Evolutionary conservation across 1,140 invertebrate genomes (phyloP).

Genomic region (Drosophila sp.): DNA sequence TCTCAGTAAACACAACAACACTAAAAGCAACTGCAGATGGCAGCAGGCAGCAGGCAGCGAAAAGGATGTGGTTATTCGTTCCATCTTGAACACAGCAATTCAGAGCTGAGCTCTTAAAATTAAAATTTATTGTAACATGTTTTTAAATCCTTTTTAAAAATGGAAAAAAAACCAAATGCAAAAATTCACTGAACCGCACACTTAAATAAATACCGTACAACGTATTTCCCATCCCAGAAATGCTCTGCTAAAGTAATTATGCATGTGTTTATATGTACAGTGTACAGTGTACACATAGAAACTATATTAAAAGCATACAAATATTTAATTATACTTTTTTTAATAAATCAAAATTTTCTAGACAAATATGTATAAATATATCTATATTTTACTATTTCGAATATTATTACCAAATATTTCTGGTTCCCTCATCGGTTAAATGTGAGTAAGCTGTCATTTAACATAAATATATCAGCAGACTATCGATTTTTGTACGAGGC

Average conservation of each 20-base stretch:
- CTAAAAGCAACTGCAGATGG: no score
- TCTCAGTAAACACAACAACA: slow-evolving; percentile 17
- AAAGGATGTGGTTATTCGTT: slow-evolving; percentile 23
- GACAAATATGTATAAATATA: no score
- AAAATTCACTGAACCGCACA: background rate
- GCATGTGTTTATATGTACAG: no score
- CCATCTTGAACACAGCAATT: slow-evolving; percentile 4
- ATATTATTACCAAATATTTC: background rate
- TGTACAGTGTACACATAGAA: no score
- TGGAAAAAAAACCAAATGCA: background rate
- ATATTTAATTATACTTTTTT: no score
- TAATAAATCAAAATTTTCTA: no score
- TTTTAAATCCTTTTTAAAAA: no score
- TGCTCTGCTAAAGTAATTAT: no score
- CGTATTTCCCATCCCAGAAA: no score
- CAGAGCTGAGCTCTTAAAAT: slow-evolving; percentile 6
- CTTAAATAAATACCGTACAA: no score
- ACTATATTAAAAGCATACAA: no score
- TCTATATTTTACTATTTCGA: no score
- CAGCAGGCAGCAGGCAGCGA: slow-evolving; percentile 27
- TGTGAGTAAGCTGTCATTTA: slow-evolving; percentile 10
- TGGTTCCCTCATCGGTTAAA: background rate
- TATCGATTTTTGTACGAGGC: slow-evolving; percentile 5
- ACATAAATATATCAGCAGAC: background rate
- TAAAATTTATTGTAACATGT: background rate